These are phyloP conservation scores for Mustelus asterias DNA, from an alignment of 2,113 vertebrate species.

Conservation along the genomic window DNA sequence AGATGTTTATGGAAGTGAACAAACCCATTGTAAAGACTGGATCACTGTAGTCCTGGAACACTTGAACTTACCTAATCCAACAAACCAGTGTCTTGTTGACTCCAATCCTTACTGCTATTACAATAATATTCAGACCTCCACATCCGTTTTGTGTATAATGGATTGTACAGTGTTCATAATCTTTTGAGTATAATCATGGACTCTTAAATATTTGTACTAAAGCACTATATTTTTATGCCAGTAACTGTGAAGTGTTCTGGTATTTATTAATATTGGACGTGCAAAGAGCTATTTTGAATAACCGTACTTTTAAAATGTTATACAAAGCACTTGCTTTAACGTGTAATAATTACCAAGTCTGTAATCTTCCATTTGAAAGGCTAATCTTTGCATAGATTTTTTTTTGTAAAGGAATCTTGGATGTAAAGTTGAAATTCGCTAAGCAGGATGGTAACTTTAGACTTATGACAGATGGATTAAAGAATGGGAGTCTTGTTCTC, in stretches of 20 bases:
- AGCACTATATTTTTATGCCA: constrained; percentile 34
- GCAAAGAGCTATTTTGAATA: constrained; percentile 25
- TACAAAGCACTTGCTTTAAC: neutral
- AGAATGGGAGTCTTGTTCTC: neutral
- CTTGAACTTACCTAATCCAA: neutral
- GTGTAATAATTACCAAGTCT: neutral
- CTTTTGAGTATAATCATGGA: neutral
- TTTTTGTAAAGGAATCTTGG: neutral
- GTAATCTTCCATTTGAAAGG: neutral
- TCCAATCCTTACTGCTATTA: neutral
- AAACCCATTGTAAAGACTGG: constrained; percentile 2
- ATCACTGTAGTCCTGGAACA: constrained; percentile 9
- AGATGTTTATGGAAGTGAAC: constrained; percentile 41
- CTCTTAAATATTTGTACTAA: constrained; percentile 28
- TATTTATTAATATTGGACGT: constrained; percentile 17
- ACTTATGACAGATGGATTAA: neutral
- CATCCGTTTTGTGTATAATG: constrained; percentile 20
- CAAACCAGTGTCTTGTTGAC: neutral
- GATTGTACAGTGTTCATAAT: constrained; percentile 13
- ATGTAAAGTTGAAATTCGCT: neutral
- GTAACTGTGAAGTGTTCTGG: constrained; percentile 5
- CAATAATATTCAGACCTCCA: neutral
- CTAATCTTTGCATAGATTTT: constrained; percentile 8
- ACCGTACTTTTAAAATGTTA: neutral
- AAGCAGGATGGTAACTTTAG: neutral